Evolutionary conservation across 2,797 vertebrate genomes (phyloP), one percentile per base, ranked within the genome.

Genomic region (Onychomys arenicola): DNA sequence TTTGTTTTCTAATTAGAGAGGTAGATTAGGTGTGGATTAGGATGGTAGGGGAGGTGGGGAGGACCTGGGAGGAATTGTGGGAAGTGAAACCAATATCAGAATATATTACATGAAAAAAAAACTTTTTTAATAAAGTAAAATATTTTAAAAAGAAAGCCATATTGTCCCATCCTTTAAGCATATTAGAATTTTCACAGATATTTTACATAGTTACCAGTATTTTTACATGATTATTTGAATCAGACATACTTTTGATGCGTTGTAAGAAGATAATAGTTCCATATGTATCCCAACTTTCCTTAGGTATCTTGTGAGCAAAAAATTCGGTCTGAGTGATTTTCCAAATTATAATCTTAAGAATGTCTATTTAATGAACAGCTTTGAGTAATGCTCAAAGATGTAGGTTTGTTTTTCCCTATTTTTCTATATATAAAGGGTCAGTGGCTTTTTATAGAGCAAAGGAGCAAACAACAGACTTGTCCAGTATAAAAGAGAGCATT

Each of bases 381-480:
- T 93, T 71, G 0, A 14, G 0, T 25, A 1, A 49, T 14, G 21
- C 1, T 25, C 23, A 13, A 32, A 3, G 29, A 27, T 9, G 34
- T 81, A 78, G 10, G 5, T 12, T 32, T 13, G 8, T 4, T 67
- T 71, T 93, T 52, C 3, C 5, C 61, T 77, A n/a, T 4, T 55
- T 13, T 34, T 21, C 63, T 71, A 34, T 84, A 34, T 83, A 55
- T 63, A 55, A 0, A 23, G 19, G 5, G 12, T 16, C 5, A 34
- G 3, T 55, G 1, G 25, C 73, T 5, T 88, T 49, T 29, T 76
- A 14, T 23, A 78, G 37, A 92, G 5, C 17, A 90, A 65, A 77
- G 23, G 2, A 34, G 2, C 46, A 19, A 52, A 94, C 11, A 8
- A 3, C 29, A 57, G 4, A 3, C 1, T 8, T 59, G 3, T 46